Evolutionary conservation across 2,797 vertebrate species (phyloP).

Genomic region (Myotis vivesi): DNA sequence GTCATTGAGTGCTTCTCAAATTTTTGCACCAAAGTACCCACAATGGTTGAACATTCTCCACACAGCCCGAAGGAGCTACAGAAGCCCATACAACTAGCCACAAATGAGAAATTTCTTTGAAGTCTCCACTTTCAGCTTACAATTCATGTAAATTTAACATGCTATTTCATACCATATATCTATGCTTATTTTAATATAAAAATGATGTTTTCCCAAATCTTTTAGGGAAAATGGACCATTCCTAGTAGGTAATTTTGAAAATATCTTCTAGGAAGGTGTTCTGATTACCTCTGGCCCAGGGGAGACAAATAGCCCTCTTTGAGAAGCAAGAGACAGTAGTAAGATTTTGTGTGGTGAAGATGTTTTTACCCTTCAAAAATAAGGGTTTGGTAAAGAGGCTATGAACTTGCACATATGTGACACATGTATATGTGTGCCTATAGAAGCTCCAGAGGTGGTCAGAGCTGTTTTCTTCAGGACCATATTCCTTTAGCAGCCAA

Average conservation of each 20-base stretch:
- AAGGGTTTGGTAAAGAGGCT: constrained; percentile 21
- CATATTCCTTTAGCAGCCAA: not conserved
- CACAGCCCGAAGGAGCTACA: not conserved
- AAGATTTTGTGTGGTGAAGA: not conserved
- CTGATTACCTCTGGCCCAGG: not conserved
- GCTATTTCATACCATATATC: not conserved
- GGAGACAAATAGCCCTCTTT: not conserved
- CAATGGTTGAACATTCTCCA: not conserved
- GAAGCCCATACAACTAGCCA: not conserved
- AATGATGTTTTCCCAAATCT: not conserved
- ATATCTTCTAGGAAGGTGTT: not conserved
- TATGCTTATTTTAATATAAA: not conserved
- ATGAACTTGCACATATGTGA: not conserved
- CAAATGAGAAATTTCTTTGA: not conserved
- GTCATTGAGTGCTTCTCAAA: not conserved
- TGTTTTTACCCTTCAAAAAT: not conserved
- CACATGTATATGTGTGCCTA: not conserved
- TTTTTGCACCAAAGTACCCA: not conserved
- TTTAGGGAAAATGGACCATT: not conserved
- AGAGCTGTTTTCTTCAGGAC: not conserved
- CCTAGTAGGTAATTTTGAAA: not conserved
- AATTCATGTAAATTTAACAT: not conserved
- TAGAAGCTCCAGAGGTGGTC: not conserved
- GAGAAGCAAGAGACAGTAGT: not conserved
- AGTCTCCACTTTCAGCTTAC: not conserved